These are phyloP conservation scores for Nematopogon swammerdamellus DNA, from an alignment of 2,888 invertebrate genomes.

Conservation along the genomic window DNA sequence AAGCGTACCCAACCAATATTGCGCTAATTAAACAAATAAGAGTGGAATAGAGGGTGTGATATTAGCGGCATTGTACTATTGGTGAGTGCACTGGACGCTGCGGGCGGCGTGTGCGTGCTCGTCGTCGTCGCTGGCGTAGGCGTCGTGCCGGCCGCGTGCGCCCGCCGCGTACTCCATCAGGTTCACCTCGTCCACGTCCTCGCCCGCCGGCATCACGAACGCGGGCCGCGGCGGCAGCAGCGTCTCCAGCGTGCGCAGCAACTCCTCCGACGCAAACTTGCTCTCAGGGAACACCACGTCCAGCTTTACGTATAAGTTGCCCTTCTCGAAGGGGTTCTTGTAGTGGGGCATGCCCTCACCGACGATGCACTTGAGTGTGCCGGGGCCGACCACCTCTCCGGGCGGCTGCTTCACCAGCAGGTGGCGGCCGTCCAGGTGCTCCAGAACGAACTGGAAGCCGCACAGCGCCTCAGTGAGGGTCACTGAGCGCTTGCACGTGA, in stretches of 20 bases:
- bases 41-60: conserved; percentile 17
- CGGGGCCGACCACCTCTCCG: conserved; percentile 82
- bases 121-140: conserved; percentile 67
- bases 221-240: conserved; percentile 70
- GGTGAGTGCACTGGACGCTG: conserved; percentile 79
- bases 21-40: conserved; percentile 5
- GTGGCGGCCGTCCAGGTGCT: conserved; percentile 86
- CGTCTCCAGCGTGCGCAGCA: conserved; percentile 66
- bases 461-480: conserved; percentile 87
- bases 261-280: conserved; percentile 69
- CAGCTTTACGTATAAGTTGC: conserved; percentile 85
- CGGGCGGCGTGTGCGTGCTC: conserved; percentile 55
- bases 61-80: conserved; percentile 63
- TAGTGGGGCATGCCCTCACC: conserved; percentile 91
- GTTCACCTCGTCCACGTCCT: conserved; percentile 84
- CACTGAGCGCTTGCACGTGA: conserved; percentile 71
- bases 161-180: conserved; percentile 71
- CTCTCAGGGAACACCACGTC: conserved; percentile 81
- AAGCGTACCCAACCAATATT: conserved; percentile 8
- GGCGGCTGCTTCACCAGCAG: conserved; percentile 73
- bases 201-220: conserved; percentile 70
- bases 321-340: conserved; percentile 81
- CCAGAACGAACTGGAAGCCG: conserved; percentile 81
- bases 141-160: conserved; percentile 61
- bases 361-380: conserved; percentile 70